These are phyloP conservation scores for Triplophysa dalaica DNA, from an alignment of 2,113 vertebrate species.

Conservation along the genomic window DNA sequence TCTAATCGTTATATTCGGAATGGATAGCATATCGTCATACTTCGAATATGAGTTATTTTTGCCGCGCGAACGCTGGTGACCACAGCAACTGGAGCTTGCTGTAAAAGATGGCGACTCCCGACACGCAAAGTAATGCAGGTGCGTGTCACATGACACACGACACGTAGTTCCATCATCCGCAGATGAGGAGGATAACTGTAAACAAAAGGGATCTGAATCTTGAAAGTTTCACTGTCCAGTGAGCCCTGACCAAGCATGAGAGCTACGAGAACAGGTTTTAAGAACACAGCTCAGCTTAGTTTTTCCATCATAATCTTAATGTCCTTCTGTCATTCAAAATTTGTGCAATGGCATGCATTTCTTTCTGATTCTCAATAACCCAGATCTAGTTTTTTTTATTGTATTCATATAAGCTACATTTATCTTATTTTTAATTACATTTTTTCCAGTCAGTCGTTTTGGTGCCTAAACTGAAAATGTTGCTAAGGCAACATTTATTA, in stretches of 20 bases:
- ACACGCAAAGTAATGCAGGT: no score
- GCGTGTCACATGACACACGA: neutral
- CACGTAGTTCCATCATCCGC: neutral
- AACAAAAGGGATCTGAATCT: conserved; percentile 50
- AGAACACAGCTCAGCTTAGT: neutral
- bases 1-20: no score
- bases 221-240: conserved; percentile 54
- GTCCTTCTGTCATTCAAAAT: neutral
- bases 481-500: no score
- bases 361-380: neutral
- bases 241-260: conserved; percentile 50
- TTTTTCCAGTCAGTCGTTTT: no score
- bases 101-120: no score
- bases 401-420: no score
- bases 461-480: no score
- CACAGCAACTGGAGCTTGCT: no score
- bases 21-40: no score
- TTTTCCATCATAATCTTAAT: neutral
- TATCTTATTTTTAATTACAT: no score
- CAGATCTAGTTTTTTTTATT: neutral
- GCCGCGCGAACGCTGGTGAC: no score
- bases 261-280: conserved; percentile 34
- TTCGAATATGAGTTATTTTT: no score
- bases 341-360: neutral
- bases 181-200: conserved; percentile 46